These are phyloP conservation scores for Drosophila ambigua DNA, from an alignment of 1,140 invertebrate species.

Conservation along the genomic window DNA sequence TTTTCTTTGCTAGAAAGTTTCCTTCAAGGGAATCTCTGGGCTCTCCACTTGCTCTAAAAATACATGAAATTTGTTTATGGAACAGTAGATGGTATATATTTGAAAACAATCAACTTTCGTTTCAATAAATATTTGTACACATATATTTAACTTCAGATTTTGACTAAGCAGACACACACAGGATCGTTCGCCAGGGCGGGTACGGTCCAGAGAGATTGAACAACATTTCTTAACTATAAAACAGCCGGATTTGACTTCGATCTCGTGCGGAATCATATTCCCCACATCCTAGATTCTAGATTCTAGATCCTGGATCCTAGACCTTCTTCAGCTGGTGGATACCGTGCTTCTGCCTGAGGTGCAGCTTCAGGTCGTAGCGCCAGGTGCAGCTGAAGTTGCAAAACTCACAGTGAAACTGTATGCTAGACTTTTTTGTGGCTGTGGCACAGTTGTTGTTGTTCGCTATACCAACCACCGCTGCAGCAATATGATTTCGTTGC, in stretches of 20 bases:
- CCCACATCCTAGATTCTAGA: not conserved
- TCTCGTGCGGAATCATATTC: constrained; percentile 20
- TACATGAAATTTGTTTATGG: constrained; percentile 19
- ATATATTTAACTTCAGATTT: constrained; percentile 73
- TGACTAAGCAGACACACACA: constrained; percentile 59
- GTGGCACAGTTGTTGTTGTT: constrained; percentile 26
- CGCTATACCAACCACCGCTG: constrained; percentile 9
- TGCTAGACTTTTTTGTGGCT: constrained; percentile 62
- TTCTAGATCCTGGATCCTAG: constrained; percentile 62
- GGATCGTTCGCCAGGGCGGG: constrained; percentile 16
- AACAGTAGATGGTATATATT: not conserved
- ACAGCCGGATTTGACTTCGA: constrained; percentile 22
- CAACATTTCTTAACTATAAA: constrained; percentile 46
- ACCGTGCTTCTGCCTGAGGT: constrained; percentile 81
- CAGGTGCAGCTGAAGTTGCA: constrained; percentile 80
- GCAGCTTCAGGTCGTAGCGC: constrained; percentile 82
- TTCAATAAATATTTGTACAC: constrained; percentile 80
- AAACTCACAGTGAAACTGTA: constrained; percentile 79
- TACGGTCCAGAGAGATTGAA: constrained; percentile 7
- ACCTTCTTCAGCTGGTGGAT: constrained; percentile 82
- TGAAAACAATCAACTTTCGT: constrained; percentile 52
- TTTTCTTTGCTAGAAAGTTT: no score
- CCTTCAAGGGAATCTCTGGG: constrained; percentile 25
- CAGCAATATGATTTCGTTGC: constrained; percentile 20
- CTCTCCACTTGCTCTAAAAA: constrained; percentile 19